These are phyloP conservation scores for Phalacrocorax aristotelis DNA, from an alignment of 2,113 vertebrate species.

Conservation along the genomic window DNA sequence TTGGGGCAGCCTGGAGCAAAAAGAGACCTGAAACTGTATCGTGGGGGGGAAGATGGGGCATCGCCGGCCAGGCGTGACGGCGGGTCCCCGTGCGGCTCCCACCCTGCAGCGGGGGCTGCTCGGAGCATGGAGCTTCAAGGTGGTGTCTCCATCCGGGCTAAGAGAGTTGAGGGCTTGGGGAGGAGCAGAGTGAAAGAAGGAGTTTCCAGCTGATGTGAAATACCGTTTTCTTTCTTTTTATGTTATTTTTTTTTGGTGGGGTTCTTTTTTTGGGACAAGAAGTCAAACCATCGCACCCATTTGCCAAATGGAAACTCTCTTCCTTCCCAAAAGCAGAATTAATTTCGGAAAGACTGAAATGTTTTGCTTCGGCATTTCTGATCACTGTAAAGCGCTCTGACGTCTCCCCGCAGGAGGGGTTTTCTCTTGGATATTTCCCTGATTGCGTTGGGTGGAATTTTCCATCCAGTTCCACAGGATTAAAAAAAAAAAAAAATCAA, in stretches of 20 bases:
- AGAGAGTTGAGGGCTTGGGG: background rate
- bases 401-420: accelerated
- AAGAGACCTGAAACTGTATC: background rate
- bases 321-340: background rate
- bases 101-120: background rate
- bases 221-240: background rate
- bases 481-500: background rate
- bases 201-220: background rate
- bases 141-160: background rate
- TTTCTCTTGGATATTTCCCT: background rate
- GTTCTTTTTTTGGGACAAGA: background rate
- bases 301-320: background rate
- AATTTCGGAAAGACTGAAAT: background rate
- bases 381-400: background rate
- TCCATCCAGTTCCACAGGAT: background rate
- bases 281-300: accelerated
- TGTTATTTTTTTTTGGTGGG: background rate
- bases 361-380: background rate
- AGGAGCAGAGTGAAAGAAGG: background rate
- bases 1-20: background rate
- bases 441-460: background rate
- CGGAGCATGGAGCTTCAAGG: accelerated
- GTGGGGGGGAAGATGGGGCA: background rate
- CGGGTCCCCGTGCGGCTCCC: no score
- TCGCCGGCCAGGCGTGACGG: background rate